phyloP scores from a whole-genome alignment of 2,113 vertebrate genomes.

The Microtus oregoni region DNA sequence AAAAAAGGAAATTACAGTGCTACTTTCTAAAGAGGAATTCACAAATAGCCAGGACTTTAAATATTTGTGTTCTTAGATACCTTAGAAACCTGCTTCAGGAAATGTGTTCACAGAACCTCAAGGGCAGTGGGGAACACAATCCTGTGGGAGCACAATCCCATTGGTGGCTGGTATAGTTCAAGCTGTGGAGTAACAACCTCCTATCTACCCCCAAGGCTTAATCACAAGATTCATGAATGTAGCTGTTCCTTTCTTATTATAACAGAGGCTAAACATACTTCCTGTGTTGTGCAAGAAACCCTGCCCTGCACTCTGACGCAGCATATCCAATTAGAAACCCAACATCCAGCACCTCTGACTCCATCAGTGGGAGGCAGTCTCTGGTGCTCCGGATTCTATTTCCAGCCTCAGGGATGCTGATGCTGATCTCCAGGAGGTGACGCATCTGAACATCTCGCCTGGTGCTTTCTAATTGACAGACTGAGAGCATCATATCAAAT shows the following conservation, averaged over 20 bases:
- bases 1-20: background rate
- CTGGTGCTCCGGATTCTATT: conserved; percentile 65
- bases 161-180: background rate
- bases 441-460: conserved; percentile 72
- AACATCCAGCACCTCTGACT: conserved; percentile 70
- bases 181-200: background rate
- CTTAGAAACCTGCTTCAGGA: conserved; percentile 6
- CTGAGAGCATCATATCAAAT: conserved; percentile 52
- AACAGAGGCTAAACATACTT: conserved; percentile 55
- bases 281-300: background rate
- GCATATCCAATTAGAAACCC: conserved; percentile 75
- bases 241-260: background rate
- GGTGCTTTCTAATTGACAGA: conserved; percentile 80
- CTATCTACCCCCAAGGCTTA: conserved; percentile 44
- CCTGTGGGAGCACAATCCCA: background rate
- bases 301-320: conserved; percentile 52
- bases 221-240: conserved; percentile 22
- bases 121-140: background rate
- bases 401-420: conserved; percentile 52
- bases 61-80: conserved; percentile 33
- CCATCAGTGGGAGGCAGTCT: conserved; percentile 65
- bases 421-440: conserved; percentile 67
- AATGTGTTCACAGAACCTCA: background rate
- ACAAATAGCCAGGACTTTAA: background rate
- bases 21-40: background rate